These are phyloP conservation scores for Marisa cornuarietis DNA, from an alignment of 1,140 invertebrate genomes.

Conservation along the genomic window DNA sequence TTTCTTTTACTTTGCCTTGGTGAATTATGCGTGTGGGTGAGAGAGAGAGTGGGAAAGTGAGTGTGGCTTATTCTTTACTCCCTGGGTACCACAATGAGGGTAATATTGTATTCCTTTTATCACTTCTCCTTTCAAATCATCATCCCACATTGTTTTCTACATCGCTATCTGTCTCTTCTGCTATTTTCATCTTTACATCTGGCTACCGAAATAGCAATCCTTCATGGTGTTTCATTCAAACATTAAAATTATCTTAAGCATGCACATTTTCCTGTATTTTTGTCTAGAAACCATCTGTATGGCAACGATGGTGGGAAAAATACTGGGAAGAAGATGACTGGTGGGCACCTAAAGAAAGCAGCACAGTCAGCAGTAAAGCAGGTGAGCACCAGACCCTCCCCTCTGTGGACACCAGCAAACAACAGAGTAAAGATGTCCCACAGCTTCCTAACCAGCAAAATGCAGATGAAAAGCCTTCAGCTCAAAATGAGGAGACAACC, in stretches of 20 bases:
- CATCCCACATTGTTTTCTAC: neutral
- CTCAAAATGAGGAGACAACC: neutral
- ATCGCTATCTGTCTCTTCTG: neutral
- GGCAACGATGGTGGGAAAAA: slow-evolving; percentile 16
- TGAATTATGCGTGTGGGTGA: no score
- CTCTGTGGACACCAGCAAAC: neutral
- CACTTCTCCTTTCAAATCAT: neutral
- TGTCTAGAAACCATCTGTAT: slow-evolving; percentile 12
- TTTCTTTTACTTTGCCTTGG: neutral
- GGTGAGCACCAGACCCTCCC: slow-evolving; percentile 5
- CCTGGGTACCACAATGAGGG: neutral
- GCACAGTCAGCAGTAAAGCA: slow-evolving; percentile 8
- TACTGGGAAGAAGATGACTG: slow-evolving; percentile 17
- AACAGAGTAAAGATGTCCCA: neutral
- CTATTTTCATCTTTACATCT: neutral
- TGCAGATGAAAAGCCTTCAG: neutral
- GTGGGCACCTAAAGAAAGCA: slow-evolving; percentile 15
- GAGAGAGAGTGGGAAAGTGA: no score
- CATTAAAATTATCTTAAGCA: neutral
- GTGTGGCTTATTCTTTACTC: no score
- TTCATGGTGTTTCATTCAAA: neutral
- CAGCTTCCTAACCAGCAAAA: neutral
- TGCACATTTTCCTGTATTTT: neutral
- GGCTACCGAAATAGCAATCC: neutral
- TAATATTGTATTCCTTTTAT: neutral